phyloP scores from a whole-genome alignment of 2,888 invertebrate species.

The Crocallis elinguaria region DNA sequence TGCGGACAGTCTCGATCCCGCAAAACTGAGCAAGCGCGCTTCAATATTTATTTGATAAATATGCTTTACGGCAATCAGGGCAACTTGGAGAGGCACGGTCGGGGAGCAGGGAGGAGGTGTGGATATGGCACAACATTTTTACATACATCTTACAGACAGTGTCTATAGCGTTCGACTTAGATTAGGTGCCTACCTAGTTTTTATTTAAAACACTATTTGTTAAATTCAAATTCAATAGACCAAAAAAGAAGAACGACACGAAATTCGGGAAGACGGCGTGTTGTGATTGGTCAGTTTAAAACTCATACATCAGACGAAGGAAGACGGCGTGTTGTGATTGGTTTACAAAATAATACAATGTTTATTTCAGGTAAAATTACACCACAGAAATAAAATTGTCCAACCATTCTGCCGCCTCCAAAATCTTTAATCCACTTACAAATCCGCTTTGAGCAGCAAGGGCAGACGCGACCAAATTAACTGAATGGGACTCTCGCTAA shows the following conservation, averaged over 20 bases:
- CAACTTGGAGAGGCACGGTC: not conserved
- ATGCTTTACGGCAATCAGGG: constrained; percentile 71
- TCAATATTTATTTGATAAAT: constrained; percentile 73
- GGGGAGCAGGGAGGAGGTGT: not conserved
- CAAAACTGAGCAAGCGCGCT: not conserved
- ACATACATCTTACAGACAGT: not conserved
- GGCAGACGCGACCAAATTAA: constrained; percentile 59
- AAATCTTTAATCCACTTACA: not conserved
- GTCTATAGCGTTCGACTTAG: too few relatives aligned
- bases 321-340: too few relatives aligned
- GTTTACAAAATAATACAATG: too few relatives aligned
- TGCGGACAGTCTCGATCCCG: not conserved
- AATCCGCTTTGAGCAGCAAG: not conserved
- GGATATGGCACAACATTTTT: not conserved
- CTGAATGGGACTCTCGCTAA: constrained; percentile 60
- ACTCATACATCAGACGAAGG: too few relatives aligned
- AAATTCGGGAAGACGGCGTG: too few relatives aligned
- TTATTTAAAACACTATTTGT: too few relatives aligned
- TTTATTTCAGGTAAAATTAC: too few relatives aligned
- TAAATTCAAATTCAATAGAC: too few relatives aligned
- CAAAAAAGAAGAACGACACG: too few relatives aligned
- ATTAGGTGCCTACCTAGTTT: too few relatives aligned
- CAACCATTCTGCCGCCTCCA: not conserved
- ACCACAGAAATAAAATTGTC: too few relatives aligned
- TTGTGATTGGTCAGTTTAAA: too few relatives aligned